Evolutionary conservation across 2,888 invertebrate genomes (phyloP), one percentile per base, ranked within the genome.

Genomic region (Drosophila mercatorum): DNA sequence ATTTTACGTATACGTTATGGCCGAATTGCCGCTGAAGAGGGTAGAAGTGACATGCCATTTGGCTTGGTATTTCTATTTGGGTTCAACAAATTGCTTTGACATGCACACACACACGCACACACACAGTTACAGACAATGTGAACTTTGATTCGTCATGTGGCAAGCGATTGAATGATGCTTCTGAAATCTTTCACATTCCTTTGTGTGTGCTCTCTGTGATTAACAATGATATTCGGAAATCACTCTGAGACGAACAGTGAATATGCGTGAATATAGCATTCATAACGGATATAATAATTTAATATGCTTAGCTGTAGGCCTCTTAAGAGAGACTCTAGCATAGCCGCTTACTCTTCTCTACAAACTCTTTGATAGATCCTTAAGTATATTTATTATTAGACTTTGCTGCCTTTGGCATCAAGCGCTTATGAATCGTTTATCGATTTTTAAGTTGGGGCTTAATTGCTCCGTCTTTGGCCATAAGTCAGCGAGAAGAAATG

Each of bases 11-110:
- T 67, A 61, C 62, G 61, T 65, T 68, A 59, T 63, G 57, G 52
- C 58, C 59, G 36, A 52, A 56, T 64, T 46, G 46, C 8, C 8
- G 43, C 51, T 46, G 56, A 64, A 46, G 53, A 28, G 47, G 51
- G 41, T 26, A 34, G 36, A 55, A 58, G 28, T 55, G 55, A 38
- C 58, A 55, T 66, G 55, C 46, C 40, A 61, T 66, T 73, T 59
- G 62, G 44, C 52, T 40, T 47, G 14, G 44, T 68, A 47, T 72
- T 79, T 61, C 60, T 63, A 67, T 78, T 67, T 58, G 70, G 69
- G 75, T 68, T 63, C 57, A 68, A 57, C 68, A 80, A 80, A 76
- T 80, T 78, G 70, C 80, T 69, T 68, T 78, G 80, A 71, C 78
- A 75, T 66, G 68, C 74, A 44, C 28, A 36, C 43, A 22, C 34